These are phyloP conservation scores for Thunnus maccoyii DNA, from an alignment of 2,113 vertebrate species.

Conservation along the genomic window DNA sequence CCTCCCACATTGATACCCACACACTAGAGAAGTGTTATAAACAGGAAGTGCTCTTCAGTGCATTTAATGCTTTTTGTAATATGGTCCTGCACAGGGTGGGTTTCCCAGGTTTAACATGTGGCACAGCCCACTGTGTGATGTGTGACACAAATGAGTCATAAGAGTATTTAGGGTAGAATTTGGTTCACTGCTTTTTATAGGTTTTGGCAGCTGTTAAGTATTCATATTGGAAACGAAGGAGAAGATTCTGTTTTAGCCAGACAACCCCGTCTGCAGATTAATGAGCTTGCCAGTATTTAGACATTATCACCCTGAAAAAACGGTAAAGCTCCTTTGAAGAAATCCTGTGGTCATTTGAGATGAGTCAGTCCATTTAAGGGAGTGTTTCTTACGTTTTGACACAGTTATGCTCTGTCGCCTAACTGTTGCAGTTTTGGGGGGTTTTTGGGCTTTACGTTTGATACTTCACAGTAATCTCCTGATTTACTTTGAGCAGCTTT, in stretches of 20 bases:
- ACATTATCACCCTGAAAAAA: slow-evolving; percentile 54
- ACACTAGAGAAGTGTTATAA: slow-evolving; percentile 19
- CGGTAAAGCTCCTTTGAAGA: slow-evolving; percentile 28
- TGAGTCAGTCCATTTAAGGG: slow-evolving; percentile 48
- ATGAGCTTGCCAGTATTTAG: slow-evolving; percentile 49
- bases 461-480: slow-evolving; percentile 21
- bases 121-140: not conserved
- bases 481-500: slow-evolving; percentile 26
- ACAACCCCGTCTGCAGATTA: slow-evolving; percentile 57
- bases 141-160: slow-evolving; percentile 15
- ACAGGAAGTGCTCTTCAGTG: slow-evolving; percentile 60
- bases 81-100: not conserved
- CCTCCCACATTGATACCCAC: not conserved
- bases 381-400: slow-evolving; percentile 16
- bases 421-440: slow-evolving; percentile 23
- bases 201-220: not conserved
- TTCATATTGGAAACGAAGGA: slow-evolving; percentile 1
- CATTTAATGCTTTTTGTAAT: slow-evolving; percentile 3
- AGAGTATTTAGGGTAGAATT: not conserved
- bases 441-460: slow-evolving; percentile 10
- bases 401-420: not conserved
- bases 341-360: slow-evolving; percentile 39
- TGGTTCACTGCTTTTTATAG: slow-evolving; percentile 13
- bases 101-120: not conserved
- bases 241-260: slow-evolving; percentile 32